Base-by-base conservation (phyloP, 2,797 vertebrate genomes). In the Anguilla pacifica region DNA sequence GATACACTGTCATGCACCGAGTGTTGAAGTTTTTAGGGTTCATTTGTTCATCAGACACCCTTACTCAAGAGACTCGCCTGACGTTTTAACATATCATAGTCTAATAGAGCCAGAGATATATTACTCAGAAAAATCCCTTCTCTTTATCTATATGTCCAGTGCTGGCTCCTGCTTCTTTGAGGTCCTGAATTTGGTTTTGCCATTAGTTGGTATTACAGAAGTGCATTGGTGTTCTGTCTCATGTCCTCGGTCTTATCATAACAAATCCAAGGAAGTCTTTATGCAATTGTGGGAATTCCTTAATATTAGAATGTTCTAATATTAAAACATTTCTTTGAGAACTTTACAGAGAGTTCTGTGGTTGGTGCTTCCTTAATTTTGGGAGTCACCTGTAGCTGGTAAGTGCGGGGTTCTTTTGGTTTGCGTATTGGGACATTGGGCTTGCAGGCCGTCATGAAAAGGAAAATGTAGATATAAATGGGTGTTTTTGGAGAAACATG, bases 1-100 rank as follows among this genome's bases (percentile, higher is more conserved):
- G 7, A 49, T 82, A 87, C 86, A 89, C 85, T 74, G 85, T 87
- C n/a, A 35, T 82, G 87, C 83, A 46, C 70, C n/a, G 28, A 85
- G 67, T 25, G 43, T 17, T 46, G 11, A 43, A 2, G 31, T 17
- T 77, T 77, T 77, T 77, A 77, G 11, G 4, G 15, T 5, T 17
- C 11, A 43, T 77, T 77, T 43, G 31, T 35, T 77, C 15, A 39
- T 17, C 31, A 77, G 31, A 77, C 13, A 43, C 35, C 35, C n/a
- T 77, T 39, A 43, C 35, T 17, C 10, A 77, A 17, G 31, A 19
- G 31, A 39, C 13, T 77, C 17, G 15, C 7, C 15, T 77, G 31
- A 77, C 31, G 43, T 77, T 77, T 77, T 77, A 77, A 43, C 72
- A 19, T 77, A 77, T 77, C 35, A 77, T 39, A 17, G 31, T 13